Conservation (phyloP, 2,113 vertebrate species). For the Lepus americanus region DNA sequence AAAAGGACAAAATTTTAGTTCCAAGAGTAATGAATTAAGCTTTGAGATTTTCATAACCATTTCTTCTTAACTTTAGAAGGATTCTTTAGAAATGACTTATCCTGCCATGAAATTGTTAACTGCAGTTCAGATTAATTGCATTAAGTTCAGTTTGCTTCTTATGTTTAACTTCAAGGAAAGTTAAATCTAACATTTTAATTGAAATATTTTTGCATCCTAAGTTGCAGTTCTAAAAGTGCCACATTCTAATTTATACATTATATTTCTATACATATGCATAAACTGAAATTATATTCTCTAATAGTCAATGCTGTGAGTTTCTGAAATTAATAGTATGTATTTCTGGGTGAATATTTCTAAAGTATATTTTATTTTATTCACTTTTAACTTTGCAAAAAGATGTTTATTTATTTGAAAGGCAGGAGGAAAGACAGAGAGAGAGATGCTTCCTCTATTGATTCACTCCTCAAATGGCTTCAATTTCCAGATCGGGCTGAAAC, state of each 20-base stretch:
- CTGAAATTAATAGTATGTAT: neutral
- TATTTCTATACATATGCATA: neutral
- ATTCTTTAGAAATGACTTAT: constrained; percentile 18
- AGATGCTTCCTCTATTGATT: too few species aligned
- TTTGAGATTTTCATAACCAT: constrained; percentile 36
- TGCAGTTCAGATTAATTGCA: neutral
- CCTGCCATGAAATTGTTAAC: neutral
- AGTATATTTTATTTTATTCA: constrained; percentile 2
- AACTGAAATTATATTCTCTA: neutral
- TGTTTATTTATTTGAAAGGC: too few species aligned
- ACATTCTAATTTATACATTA: neutral
- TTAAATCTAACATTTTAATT: neutral
- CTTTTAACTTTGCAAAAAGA: neutral
- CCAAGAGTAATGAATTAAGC: constrained; percentile 30
- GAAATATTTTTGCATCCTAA: neutral
- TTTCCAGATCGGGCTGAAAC: too few species aligned
- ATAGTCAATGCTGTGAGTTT: neutral
- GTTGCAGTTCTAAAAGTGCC: neutral
- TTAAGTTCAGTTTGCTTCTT: constrained; percentile 32
- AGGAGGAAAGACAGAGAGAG: too few species aligned
- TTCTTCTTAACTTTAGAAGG: neutral
- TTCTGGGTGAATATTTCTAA: neutral
- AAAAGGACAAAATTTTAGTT: constrained; percentile 33
- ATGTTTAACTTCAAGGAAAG: constrained; percentile 28
- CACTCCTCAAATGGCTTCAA: too few species aligned